Conservation (phyloP, 2,113 vertebrate genomes). For the Oxyruncus cristatus region DNA sequence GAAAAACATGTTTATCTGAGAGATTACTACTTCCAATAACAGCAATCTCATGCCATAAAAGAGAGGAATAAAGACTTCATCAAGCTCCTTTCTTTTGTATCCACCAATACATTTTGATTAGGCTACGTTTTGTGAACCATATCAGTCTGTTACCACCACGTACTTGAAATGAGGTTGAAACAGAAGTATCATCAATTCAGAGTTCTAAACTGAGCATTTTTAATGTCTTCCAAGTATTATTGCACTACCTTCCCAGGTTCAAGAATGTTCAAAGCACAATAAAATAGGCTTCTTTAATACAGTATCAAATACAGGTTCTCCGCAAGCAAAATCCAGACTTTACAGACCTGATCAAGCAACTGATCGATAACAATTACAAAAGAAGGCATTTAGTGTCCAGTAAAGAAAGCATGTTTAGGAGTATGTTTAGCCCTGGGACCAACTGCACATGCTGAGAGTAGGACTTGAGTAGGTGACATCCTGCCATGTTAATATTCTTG, state of each 20-base stretch:
- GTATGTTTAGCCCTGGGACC: background rate
- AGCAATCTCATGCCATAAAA: background rate
- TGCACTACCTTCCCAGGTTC: background rate
- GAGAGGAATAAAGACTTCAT: background rate
- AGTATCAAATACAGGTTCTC: background rate
- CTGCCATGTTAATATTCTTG: background rate
- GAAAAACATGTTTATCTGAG: background rate
- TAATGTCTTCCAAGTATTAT: background rate
- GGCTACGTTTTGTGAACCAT: accelerated
- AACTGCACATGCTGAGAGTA: background rate
- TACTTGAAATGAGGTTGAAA: background rate
- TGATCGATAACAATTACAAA: conserved; percentile 23
- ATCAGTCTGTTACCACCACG: background rate
- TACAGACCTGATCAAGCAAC: background rate
- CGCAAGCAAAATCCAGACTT: background rate
- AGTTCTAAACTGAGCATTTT: background rate
- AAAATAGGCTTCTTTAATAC: background rate
- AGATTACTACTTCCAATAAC: background rate
- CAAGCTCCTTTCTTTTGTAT: background rate
- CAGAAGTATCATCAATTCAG: background rate
- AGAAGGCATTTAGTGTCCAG: background rate
- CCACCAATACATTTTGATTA: background rate
- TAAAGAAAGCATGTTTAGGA: background rate
- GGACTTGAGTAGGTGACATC: background rate
- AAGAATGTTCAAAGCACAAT: background rate